phyloP scores from a whole-genome alignment of 1,140 invertebrate genomes.

The Sinella curviseta region DNA sequence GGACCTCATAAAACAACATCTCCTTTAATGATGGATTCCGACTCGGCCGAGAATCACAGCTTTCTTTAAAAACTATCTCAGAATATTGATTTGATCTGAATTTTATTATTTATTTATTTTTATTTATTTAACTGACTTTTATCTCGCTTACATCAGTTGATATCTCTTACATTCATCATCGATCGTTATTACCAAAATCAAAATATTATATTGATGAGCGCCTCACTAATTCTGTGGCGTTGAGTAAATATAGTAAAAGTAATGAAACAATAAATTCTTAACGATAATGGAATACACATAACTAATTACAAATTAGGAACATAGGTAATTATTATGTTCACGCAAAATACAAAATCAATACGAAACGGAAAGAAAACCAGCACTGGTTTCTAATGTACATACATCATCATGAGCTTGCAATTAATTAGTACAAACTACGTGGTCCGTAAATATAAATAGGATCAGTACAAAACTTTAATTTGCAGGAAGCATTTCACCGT shows the following conservation, averaged over 20 bases:
- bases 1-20: neutral
- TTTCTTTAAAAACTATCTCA: neutral
- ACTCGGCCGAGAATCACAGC: slow-evolving; percentile 12
- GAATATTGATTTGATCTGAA: neutral
- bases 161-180: neutral
- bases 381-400: too few relatives aligned
- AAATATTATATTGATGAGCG: too few relatives aligned
- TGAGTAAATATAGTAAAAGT: too few relatives aligned
- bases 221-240: too few relatives aligned
- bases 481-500: slow-evolving; percentile 63
- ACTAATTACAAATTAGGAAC: too few relatives aligned
- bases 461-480: neutral
- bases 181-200: neutral
- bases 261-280: too few relatives aligned
- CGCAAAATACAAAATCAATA: too few relatives aligned
- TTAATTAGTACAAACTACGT: neutral
- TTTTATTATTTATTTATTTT: neutral
- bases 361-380: too few relatives aligned
- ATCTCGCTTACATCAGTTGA: neutral
- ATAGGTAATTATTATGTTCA: too few relatives aligned
- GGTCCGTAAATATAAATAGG: neutral
- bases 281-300: too few relatives aligned
- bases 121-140: neutral
- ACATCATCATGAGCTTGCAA: too few relatives aligned
- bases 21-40: neutral